These are phyloP conservation scores for Paedocypris sp. DNA, from an alignment of 2,113 vertebrate genomes.

Conservation along the genomic window DNA sequence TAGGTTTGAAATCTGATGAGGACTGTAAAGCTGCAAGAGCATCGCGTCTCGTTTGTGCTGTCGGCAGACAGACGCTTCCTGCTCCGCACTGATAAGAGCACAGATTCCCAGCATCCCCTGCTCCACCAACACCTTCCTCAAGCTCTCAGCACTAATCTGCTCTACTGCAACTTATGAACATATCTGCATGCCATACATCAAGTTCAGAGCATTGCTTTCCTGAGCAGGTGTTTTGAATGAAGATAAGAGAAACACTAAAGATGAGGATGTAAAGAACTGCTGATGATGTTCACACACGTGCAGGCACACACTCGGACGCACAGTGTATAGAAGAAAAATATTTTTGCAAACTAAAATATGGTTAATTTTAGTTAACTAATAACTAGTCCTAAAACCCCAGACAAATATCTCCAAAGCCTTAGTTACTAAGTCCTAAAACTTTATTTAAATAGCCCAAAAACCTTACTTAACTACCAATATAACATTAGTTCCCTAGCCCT, in stretches of 20 bases:
- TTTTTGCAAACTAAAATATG: not conserved
- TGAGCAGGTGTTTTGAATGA: not conserved
- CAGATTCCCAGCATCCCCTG: not conserved
- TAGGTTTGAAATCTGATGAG: too few species aligned
- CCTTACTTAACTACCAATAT: too few species aligned
- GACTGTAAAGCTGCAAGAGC: too few species aligned
- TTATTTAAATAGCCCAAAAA: too few species aligned
- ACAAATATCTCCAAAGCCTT: too few species aligned
- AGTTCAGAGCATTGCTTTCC: not conserved
- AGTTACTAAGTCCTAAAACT: too few species aligned
- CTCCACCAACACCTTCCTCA: conserved; percentile 7
- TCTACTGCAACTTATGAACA: not conserved
- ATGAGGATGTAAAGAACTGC: not conserved
- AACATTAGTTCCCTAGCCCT: too few species aligned
- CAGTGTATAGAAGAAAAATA: not conserved
- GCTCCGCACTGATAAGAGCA: conserved; percentile 59
- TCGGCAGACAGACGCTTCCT: conserved; percentile 46
- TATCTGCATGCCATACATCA: not conserved
- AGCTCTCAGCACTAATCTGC: conserved; percentile 1
- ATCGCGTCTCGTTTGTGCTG: conserved; percentile 36
- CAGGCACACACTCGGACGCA: not conserved
- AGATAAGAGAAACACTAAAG: not conserved
- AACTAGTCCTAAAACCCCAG: too few species aligned
- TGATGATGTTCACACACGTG: not conserved
- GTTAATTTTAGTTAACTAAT: too few species aligned